Evolutionary conservation across 2,888 invertebrate species (phyloP).

Genomic region (Homarus gammarus): DNA sequence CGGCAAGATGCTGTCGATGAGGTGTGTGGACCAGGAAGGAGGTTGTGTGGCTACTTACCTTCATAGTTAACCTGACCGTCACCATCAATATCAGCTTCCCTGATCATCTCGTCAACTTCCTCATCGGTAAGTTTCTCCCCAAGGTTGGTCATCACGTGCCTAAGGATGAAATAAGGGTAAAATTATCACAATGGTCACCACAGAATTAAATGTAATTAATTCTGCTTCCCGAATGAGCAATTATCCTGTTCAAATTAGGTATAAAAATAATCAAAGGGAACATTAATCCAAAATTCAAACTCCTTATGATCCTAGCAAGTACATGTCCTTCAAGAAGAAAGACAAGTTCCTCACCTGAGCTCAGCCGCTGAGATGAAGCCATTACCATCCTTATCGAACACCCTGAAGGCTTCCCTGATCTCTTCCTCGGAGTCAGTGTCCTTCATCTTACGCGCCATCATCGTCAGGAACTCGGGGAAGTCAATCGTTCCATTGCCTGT

Average conservation of each 20-base stretch:
- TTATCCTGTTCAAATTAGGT: no score
- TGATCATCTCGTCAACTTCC: constrained; percentile 99
- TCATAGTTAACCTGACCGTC: constrained; percentile 99
- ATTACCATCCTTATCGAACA: constrained; percentile 99
- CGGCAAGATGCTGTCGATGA: no score
- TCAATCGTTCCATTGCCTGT: constrained; percentile 99
- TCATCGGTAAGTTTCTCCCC: constrained; percentile 99
- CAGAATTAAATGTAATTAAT: neutral
- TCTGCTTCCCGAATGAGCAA: no score
- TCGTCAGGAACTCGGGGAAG: constrained; percentile 99
- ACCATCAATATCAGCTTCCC: constrained; percentile 99
- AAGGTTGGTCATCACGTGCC: constrained; percentile 99
- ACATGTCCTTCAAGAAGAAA: neutral
- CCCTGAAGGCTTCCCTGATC: constrained; percentile 97
- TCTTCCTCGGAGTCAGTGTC: constrained; percentile 99
- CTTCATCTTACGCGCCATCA: constrained; percentile 99
- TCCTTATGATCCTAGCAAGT: no score
- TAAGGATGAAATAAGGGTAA: constrained; percentile 13
- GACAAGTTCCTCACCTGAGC: constrained; percentile 82
- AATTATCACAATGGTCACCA: neutral
- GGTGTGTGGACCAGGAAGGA: no score
- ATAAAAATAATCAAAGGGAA: no score
- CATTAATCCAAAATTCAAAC: no score
- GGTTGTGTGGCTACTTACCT: constrained; percentile 82
- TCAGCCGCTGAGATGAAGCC: constrained; percentile 99